These are phyloP conservation scores for Eucidaris tribuloides DNA, from an alignment of 35 echinoderm and acorn worm species.

Conservation along the genomic window DNA sequence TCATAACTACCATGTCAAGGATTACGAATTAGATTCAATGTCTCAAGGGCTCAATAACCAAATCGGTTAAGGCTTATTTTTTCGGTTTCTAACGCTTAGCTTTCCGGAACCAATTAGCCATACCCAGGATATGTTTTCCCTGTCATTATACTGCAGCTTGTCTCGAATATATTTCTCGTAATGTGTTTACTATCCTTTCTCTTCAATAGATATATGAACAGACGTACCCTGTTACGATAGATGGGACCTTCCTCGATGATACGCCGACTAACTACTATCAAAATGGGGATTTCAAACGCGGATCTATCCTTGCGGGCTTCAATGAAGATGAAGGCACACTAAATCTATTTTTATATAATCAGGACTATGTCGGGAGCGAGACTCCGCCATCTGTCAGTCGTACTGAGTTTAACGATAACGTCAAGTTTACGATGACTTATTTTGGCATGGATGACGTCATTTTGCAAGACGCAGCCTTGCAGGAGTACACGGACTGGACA, in stretches of 20 bases:
- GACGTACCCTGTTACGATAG: not conserved
- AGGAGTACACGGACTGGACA: slow-evolving; percentile 62
- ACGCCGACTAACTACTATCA: not conserved
- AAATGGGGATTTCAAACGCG: not conserved
- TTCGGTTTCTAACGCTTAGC: too few relatives aligned
- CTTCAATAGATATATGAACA: too few relatives aligned
- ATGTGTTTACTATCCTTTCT: too few relatives aligned
- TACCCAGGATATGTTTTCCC: too few relatives aligned
- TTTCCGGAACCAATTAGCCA: too few relatives aligned
- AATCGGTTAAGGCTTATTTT: too few relatives aligned
- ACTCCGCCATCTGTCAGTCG: not conserved
- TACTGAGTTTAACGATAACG: not conserved
- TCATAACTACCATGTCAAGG: too few relatives aligned
- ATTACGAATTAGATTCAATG: too few relatives aligned
- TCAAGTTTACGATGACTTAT: not conserved
- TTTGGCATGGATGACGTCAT: not conserved
- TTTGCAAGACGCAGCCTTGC: slow-evolving; percentile 43
- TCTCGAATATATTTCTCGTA: too few relatives aligned
- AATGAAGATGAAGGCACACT: slow-evolving; percentile 38
- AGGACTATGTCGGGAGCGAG: not conserved
- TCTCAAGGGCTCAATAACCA: too few relatives aligned
- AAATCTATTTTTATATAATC: not conserved
- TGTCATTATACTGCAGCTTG: too few relatives aligned
- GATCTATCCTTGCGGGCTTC: not conserved
- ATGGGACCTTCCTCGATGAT: slow-evolving; percentile 17